Evolutionary conservation across 2,888 invertebrate species (phyloP).

Genomic region (Pecten maximus): DNA sequence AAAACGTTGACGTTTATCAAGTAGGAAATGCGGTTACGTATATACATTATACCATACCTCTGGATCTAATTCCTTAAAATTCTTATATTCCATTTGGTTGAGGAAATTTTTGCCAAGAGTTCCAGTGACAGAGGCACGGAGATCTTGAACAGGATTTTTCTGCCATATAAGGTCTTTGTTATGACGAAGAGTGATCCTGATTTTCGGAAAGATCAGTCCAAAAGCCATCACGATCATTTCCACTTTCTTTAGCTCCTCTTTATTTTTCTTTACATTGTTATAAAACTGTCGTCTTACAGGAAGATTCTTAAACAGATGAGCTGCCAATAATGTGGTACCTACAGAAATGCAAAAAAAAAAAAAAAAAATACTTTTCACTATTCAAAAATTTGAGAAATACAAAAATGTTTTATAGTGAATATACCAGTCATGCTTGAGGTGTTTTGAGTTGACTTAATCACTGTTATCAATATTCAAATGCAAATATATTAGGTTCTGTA

Average conservation of each 20-base stretch:
- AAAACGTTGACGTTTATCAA: too few relatives aligned
- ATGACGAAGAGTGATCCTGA: slow-evolving; percentile 84
- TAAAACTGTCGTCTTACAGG: slow-evolving; percentile 86
- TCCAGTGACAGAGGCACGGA: slow-evolving; percentile 63
- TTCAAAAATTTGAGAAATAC: too few relatives aligned
- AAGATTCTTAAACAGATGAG: slow-evolving; percentile 84
- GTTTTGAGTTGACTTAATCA: too few relatives aligned
- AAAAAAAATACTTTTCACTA: too few relatives aligned
- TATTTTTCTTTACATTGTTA: slow-evolving; percentile 82
- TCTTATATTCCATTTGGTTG: slow-evolving; percentile 62
- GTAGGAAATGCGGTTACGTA: too few relatives aligned
- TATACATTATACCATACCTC: slow-evolving; percentile 57
- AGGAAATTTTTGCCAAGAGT: slow-evolving; percentile 68
- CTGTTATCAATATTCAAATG: too few relatives aligned
- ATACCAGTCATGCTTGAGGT: too few relatives aligned
- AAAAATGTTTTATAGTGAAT: too few relatives aligned
- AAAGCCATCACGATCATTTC: slow-evolving; percentile 84
- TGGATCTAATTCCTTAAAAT: slow-evolving; percentile 51
- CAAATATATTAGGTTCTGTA: too few relatives aligned
- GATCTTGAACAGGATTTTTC: slow-evolving; percentile 81
- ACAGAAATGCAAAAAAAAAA: slow-evolving; percentile 51
- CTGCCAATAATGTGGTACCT: slow-evolving; percentile 85
- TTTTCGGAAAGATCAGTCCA: slow-evolving; percentile 84
- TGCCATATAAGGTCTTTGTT: slow-evolving; percentile 83
- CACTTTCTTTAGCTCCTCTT: slow-evolving; percentile 84